These are phyloP conservation scores for Mobula hypostoma DNA, from an alignment of 2,113 vertebrate genomes.

Conservation along the genomic window DNA sequence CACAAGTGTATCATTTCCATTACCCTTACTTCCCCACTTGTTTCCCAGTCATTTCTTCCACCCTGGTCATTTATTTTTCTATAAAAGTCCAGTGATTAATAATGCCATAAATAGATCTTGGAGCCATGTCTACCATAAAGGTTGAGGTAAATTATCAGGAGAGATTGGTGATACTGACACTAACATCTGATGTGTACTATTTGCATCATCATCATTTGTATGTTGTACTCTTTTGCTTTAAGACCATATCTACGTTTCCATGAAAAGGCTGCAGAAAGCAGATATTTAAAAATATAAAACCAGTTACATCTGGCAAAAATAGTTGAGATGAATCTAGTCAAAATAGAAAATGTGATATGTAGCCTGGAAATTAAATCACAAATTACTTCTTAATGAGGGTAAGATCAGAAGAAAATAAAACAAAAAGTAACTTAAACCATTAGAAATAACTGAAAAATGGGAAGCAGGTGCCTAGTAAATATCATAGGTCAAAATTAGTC, in stretches of 20 bases:
- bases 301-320: not conserved
- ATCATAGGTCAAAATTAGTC: not conserved
- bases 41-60: constrained; percentile 5
- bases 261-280: not conserved
- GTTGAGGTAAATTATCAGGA: not conserved
- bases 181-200: not conserved
- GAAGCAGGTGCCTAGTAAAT: not conserved
- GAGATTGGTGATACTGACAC: not conserved
- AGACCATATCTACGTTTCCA: not conserved
- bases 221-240: not conserved
- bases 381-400: not conserved
- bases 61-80: not conserved
- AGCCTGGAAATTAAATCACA: not conserved
- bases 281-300: not conserved
- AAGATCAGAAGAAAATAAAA: not conserved
- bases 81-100: not conserved
- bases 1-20: not conserved
- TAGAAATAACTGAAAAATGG: not conserved
- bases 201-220: not conserved
- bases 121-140: too few relatives aligned
- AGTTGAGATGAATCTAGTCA: not conserved
- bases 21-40: not conserved
- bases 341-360: not conserved
- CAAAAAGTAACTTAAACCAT: not conserved
- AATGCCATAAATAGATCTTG: not conserved